phyloP scores from a whole-genome alignment of 2,797 vertebrate species.

The Chloroceryle amazona region DNA sequence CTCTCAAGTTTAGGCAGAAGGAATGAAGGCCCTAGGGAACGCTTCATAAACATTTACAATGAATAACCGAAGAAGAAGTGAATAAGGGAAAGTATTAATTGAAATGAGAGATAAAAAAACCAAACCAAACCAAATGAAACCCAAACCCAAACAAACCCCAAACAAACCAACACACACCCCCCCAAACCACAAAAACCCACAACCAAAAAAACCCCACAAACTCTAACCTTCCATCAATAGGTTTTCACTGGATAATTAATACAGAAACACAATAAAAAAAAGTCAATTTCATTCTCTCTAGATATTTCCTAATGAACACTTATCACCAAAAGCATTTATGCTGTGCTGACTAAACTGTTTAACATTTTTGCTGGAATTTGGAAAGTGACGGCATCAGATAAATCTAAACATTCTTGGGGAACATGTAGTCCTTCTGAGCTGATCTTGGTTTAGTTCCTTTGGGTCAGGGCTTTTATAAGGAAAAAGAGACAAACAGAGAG shows the following conservation, averaged over 20 bases:
- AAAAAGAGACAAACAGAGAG: neutral
- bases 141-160: neutral
- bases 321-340: conserved; percentile 48
- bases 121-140: no score
- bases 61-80: neutral
- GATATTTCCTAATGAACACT: conserved; percentile 29
- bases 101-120: neutral
- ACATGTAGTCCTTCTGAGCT: conserved; percentile 5
- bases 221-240: neutral
- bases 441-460: conserved; percentile 30
- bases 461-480: neutral
- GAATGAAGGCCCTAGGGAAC: neutral
- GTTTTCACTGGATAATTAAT: conserved; percentile 41
- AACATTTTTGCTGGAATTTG: conserved; percentile 23
- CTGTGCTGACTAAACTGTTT: conserved; percentile 5
- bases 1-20: neutral
- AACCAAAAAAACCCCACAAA: neutral
- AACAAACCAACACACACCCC: neutral
- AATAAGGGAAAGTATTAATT: neutral
- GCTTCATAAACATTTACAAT: neutral
- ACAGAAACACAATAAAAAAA: conserved; percentile 16
- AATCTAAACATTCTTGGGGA: conserved; percentile 42
- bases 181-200: no score
- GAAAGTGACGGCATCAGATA: conserved; percentile 21
- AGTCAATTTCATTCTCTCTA: conserved; percentile 33